phyloP scores from a whole-genome alignment of 2,888 invertebrate genomes.

The Andrena trimmerana region DNA sequence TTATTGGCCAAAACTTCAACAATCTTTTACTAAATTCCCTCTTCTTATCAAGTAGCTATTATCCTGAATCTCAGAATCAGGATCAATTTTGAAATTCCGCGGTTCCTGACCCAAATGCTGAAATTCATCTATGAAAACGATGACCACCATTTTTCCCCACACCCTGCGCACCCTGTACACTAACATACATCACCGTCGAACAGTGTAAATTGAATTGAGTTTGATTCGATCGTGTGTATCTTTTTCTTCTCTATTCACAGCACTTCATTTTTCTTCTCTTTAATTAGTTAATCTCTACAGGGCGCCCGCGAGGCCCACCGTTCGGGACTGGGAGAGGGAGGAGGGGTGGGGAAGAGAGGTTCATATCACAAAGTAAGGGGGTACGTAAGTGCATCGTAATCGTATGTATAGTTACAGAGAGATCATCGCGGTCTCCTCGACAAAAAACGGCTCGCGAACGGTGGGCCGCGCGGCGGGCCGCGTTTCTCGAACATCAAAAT shows the following conservation, averaged over 20 bases:
- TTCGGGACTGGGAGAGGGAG: conserved; percentile 25
- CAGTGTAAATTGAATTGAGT: conserved; percentile 58
- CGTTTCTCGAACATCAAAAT: conserved; percentile 63
- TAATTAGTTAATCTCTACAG: conserved; percentile 38
- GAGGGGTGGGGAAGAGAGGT: conserved; percentile 38
- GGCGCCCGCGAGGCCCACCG: conserved; percentile 61
- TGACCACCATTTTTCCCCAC: neutral
- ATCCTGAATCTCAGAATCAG: neutral
- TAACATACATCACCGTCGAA: conserved; percentile 20
- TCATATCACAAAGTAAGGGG: conserved; percentile 72
- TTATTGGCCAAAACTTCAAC: too few relatives aligned
- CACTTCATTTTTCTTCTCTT: conserved; percentile 61
- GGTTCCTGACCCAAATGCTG: neutral
- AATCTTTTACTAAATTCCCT: too few relatives aligned
- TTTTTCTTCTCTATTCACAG: conserved; percentile 71
- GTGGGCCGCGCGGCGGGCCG: conserved; percentile 43
- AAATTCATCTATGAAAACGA: neutral
- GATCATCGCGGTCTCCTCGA: conserved; percentile 63
- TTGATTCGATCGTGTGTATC: conserved; percentile 60
- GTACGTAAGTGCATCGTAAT: conserved; percentile 52
- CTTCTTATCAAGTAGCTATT: neutral
- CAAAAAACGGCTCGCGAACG: conserved; percentile 53
- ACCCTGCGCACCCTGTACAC: neutral
- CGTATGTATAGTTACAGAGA: conserved; percentile 54
- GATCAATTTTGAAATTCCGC: neutral